These are phyloP conservation scores for Ifrita kowaldi DNA, from an alignment of 2,113 vertebrate species.

Conservation along the genomic window DNA sequence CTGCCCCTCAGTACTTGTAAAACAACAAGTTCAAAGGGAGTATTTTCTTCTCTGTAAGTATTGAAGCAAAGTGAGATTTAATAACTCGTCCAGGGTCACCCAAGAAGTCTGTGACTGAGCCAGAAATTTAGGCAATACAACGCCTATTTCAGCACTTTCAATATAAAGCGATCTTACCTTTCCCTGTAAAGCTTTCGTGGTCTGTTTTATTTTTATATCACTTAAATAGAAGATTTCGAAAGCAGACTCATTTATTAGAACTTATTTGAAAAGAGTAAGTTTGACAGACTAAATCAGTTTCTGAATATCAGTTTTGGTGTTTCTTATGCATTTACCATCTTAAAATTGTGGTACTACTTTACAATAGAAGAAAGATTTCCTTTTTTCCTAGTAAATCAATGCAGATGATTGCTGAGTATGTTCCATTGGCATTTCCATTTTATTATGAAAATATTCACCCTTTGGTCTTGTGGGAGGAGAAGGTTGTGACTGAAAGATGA, in stretches of 20 bases:
- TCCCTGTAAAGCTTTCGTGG: neutral
- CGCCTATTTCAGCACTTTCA: neutral
- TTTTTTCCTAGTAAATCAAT: slow-evolving; percentile 36
- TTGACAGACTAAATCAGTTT: neutral
- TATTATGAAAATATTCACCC: slow-evolving; percentile 28
- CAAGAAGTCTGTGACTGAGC: neutral
- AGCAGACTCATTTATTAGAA: neutral
- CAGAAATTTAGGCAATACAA: neutral
- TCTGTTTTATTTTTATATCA: neutral
- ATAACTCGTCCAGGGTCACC: neutral
- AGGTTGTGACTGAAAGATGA: slow-evolving; percentile 9
- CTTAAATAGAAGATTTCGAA: neutral
- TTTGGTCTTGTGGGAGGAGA: neutral
- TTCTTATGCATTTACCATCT: neutral
- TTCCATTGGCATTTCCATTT: slow-evolving; percentile 20
- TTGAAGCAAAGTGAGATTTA: neutral
- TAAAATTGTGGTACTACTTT: neutral
- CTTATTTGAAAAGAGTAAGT: neutral
- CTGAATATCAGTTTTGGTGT: neutral
- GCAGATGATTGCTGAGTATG: neutral
- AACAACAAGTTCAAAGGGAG: neutral
- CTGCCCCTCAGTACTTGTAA: neutral
- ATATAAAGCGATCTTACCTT: neutral
- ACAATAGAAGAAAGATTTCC: neutral
- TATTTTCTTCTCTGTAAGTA: neutral